A percentile compares a stretch with the other conserved stretches of the same genome.
These are phyloP conservation scores for Hemiscyllium ocellatum DNA, from an alignment of 2,113 vertebrate species.

Conservation along the genomic window DNA sequence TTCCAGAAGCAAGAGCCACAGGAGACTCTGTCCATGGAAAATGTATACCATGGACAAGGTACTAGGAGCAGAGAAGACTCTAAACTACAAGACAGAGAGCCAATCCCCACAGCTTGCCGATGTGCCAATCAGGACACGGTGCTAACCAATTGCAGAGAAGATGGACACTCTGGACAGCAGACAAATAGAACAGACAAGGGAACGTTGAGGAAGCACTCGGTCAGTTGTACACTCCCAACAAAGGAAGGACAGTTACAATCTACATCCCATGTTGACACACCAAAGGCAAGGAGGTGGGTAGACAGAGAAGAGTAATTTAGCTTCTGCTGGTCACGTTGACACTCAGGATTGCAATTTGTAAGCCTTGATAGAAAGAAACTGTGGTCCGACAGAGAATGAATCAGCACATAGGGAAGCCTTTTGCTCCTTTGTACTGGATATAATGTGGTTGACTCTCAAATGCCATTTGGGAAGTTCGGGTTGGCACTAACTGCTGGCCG, in stretches of 20 bases:
- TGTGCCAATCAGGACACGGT: background rate
- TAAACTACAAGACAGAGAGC: background rate
- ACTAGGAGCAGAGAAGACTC: background rate
- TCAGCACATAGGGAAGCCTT: background rate
- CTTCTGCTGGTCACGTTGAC: background rate
- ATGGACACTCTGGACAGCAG: background rate
- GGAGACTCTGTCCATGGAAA: background rate
- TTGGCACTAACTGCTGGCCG: no score
- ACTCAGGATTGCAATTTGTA: background rate
- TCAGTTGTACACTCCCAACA: background rate
- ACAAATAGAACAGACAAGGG: background rate
- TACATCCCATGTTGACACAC: background rate
- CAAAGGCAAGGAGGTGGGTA: background rate
- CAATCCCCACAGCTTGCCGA: background rate
- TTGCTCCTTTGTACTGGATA: background rate
- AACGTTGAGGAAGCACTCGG: background rate
- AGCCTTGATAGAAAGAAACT: background rate
- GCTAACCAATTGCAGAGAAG: background rate
- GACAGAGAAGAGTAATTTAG: background rate
- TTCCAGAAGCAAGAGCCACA: background rate
- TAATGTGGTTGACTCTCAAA: no score
- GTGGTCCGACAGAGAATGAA: background rate
- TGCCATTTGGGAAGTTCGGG: no score
- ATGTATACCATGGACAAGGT: background rate
- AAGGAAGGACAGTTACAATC: background rate